Conservation (phyloP, 2,888 invertebrate species). For the Philereme transversata region DNA sequence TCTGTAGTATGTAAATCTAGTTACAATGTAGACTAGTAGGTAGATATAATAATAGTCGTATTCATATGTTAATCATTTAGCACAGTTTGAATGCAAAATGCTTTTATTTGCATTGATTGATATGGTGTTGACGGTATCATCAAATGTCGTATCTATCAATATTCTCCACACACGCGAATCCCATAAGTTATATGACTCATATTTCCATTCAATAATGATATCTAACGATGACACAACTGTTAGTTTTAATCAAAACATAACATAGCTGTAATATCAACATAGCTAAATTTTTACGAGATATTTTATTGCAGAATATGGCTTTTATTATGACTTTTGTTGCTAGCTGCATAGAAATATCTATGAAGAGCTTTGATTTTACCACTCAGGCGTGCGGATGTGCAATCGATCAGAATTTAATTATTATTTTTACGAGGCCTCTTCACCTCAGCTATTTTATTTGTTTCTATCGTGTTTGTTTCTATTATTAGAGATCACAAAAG, state of each 20-base stretch:
- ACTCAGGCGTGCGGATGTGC: slow-evolving; percentile 44
- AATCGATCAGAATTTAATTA: slow-evolving; percentile 58
- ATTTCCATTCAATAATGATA: background rate
- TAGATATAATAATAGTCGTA: background rate
- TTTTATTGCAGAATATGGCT: slow-evolving; percentile 50
- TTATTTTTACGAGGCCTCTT: slow-evolving; percentile 51
- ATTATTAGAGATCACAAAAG: slow-evolving; percentile 6
- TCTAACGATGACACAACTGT: slow-evolving; percentile 4
- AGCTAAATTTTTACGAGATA: slow-evolving; percentile 40
- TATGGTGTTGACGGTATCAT: slow-evolving; percentile 23
- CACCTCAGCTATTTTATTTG: slow-evolving; percentile 31
- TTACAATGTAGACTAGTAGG: no score
- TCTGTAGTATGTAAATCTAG: no score
- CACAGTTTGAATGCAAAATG: slow-evolving; percentile 18
- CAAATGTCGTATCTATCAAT: slow-evolving; percentile 2
- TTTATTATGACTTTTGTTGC: slow-evolving; percentile 46
- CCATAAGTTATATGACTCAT: slow-evolving; percentile 13
- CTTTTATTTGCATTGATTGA: slow-evolving; percentile 29
- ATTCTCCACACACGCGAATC: slow-evolving; percentile 16
- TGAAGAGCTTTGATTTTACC: slow-evolving; percentile 47
- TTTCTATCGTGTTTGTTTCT: slow-evolving; percentile 20
- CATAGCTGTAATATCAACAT: slow-evolving; percentile 32
- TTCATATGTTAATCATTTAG: slow-evolving; percentile 12
- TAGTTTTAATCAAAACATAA: slow-evolving; percentile 33
- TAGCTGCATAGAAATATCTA: slow-evolving; percentile 20